Conservation (phyloP, 2,797 vertebrate genomes). For the Halcyon badia region DNA sequence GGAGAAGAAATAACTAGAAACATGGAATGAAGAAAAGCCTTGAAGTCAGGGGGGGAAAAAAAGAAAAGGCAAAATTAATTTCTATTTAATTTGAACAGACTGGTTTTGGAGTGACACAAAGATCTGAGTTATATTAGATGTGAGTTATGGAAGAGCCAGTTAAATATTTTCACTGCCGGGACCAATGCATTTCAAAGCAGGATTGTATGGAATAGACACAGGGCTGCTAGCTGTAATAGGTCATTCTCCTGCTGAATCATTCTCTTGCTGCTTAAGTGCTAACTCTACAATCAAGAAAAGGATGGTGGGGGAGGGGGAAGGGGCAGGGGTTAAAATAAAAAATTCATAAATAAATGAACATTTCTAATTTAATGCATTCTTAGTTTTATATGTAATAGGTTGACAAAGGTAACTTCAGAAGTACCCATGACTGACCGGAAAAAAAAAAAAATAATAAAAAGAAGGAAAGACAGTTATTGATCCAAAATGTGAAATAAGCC, state of each 20-base stretch:
- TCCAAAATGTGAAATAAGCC: neutral
- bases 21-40: neutral
- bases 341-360: neutral
- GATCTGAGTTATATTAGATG: neutral
- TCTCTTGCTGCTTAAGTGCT: neutral
- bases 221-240: neutral
- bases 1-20: neutral
- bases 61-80: neutral
- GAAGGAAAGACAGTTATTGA: neutral
- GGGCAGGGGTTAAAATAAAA: too few species aligned
- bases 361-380: neutral
- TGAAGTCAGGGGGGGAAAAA: fast-evolving
- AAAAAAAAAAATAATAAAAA: neutral
- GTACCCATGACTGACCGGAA: neutral
- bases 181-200: constrained; percentile 31
- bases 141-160: neutral
- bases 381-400: neutral
- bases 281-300: neutral
- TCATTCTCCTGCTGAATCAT: neutral
- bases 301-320: neutral
- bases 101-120: neutral
- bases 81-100: neutral
- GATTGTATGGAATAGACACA: neutral
- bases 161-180: neutral
- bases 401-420: neutral